Conservation (phyloP, 1,140 invertebrate species). For the Globodera rostochiensis region DNA sequence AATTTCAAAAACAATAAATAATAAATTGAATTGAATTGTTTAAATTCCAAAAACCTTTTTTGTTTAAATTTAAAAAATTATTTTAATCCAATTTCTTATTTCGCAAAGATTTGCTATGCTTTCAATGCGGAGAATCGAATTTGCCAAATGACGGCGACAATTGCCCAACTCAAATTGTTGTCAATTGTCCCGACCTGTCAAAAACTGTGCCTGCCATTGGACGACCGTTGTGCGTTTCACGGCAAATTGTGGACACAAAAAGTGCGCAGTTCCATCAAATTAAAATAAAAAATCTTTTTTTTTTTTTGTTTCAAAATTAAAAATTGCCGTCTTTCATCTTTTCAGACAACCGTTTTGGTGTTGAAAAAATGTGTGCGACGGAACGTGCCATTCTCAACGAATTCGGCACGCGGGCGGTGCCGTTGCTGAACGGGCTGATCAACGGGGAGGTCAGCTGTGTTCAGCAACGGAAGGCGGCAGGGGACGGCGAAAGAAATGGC, state of each 20-base stretch:
- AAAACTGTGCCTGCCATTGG: constrained; percentile 10
- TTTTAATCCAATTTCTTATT: background rate
- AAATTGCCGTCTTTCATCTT: background rate
- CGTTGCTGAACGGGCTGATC: constrained; percentile 30
- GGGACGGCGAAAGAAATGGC: constrained; percentile 36
- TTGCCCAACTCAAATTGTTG: constrained; percentile 33
- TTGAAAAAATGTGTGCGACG: constrained; percentile 56
- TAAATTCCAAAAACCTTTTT: background rate
- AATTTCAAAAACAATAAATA: constrained; percentile 1
- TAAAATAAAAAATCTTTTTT: constrained; percentile 6
- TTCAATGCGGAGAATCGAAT: constrained; percentile 47
- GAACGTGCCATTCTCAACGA: constrained; percentile 44
- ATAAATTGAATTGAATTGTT: background rate
- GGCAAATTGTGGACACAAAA: constrained; percentile 47
- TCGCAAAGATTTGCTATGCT: constrained; percentile 23
- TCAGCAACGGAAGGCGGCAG: constrained; percentile 2
- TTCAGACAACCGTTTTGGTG: constrained; percentile 42
- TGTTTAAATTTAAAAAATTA: constrained; percentile 18
- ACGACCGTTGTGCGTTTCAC: constrained; percentile 48
- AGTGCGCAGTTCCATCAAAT: constrained; percentile 28
- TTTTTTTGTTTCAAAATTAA: constrained; percentile 12
- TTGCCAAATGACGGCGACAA: constrained; percentile 29
- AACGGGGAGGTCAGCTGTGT: constrained; percentile 16
- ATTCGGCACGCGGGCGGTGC: constrained; percentile 34
- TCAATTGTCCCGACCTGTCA: constrained; percentile 28